These are phyloP conservation scores for Caretta caretta DNA, from an alignment of 2,113 vertebrate genomes.

Conservation along the genomic window DNA sequence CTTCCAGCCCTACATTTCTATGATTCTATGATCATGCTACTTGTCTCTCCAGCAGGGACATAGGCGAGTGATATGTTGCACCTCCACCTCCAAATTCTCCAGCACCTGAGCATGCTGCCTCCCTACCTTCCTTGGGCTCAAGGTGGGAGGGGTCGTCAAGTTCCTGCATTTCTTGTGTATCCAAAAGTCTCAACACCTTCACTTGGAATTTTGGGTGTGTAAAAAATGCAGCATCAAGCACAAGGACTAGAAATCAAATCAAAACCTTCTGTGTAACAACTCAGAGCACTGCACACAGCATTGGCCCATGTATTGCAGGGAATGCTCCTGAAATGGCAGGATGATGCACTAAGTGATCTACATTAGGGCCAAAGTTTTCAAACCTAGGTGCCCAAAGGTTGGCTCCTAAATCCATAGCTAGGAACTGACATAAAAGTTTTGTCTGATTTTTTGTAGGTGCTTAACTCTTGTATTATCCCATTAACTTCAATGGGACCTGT, in stretches of 20 bases:
- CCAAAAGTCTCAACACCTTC: background rate
- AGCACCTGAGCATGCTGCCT: background rate
- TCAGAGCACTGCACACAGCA: background rate
- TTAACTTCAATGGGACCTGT: background rate
- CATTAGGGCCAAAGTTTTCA: background rate
- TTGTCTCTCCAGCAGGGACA: background rate
- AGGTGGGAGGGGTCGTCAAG: background rate
- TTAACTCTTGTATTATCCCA: background rate
- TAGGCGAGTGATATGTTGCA: background rate
- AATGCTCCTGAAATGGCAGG: background rate
- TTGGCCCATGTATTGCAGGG: background rate
- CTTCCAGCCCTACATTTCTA: too few relatives aligned
- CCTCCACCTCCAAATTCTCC: background rate
- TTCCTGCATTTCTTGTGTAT: background rate
- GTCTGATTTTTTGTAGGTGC: background rate
- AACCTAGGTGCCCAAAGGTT: background rate
- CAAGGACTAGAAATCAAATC: background rate
- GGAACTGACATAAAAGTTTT: background rate
- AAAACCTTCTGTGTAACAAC: background rate
- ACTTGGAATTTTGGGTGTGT: background rate
- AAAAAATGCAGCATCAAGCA: background rate
- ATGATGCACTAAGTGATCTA: background rate
- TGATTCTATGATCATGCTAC: background rate
- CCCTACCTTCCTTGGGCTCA: background rate
- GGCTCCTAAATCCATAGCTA: background rate